Conservation (phyloP, 2,888 invertebrate species). For the Lithophane leautieri region DNA sequence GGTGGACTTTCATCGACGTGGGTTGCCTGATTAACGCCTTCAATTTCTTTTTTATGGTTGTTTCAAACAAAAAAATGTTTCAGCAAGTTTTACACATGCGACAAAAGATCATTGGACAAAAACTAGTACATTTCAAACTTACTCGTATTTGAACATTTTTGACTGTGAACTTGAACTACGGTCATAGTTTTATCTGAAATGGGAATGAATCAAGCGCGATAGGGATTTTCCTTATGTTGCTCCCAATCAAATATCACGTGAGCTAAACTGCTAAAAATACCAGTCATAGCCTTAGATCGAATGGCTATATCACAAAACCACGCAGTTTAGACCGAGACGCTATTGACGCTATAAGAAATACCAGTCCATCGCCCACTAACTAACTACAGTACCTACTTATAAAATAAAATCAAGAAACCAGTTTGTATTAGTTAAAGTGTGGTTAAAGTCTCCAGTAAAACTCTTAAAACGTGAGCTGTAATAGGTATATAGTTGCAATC, state of each 20-base stretch:
- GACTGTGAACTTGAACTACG: conserved; percentile 25
- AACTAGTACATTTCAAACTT: not conserved
- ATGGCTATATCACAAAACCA: conserved; percentile 4
- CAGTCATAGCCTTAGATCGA: not conserved
- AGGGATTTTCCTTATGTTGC: conserved; percentile 20
- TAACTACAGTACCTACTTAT: conserved; percentile 16
- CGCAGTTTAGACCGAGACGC: not conserved
- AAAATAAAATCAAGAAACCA: conserved; percentile 39
- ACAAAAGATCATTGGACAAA: not conserved
- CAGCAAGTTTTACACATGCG: not conserved
- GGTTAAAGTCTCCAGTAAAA: conserved; percentile 5
- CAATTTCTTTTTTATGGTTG: not conserved
- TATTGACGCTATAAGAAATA: conserved; percentile 24
- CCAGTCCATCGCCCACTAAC: conserved; percentile 32
- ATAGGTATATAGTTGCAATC: conserved; percentile 3
- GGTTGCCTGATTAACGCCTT: not conserved
- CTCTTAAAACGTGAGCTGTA: conserved; percentile 15
- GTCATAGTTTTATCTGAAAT: conserved; percentile 7
- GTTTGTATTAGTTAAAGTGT: conserved; percentile 21
- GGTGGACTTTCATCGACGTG: not conserved
- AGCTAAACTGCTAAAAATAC: not conserved
- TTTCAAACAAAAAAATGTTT: not conserved
- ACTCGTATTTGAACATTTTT: not conserved
- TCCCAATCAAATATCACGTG: not conserved
- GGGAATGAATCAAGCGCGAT: conserved; percentile 3